These are phyloP conservation scores for Meloidogyne floridensis DNA, from an alignment of 1,140 invertebrate species.

Conservation along the genomic window DNA sequence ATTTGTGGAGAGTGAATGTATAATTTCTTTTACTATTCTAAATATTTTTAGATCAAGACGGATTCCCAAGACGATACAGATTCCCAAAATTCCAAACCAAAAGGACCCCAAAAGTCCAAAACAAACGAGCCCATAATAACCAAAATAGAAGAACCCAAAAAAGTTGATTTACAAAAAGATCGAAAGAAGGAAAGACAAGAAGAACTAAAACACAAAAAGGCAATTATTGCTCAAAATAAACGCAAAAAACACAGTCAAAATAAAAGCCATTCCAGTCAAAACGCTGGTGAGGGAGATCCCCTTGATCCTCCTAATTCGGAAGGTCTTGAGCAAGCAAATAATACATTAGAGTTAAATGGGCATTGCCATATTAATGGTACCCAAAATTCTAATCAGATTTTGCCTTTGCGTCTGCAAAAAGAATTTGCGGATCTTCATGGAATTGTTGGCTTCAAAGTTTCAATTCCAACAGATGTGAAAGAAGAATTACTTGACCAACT, in stretches of 20 bases:
- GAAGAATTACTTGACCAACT: conserved; percentile 59
- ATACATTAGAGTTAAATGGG: background rate
- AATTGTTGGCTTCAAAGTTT: conserved; percentile 44
- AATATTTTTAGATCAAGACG: too few species aligned
- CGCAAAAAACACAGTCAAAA: background rate
- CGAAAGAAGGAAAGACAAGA: background rate
- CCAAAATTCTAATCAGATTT: conserved; percentile 32
- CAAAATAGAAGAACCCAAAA: too few species aligned
- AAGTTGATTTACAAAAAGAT: too few species aligned
- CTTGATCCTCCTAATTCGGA: background rate
- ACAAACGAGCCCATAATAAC: too few species aligned
- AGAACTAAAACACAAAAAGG: background rate
- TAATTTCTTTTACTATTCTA: too few species aligned
- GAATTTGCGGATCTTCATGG: conserved; percentile 59
- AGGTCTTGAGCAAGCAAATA: background rate
- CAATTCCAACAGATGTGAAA: conserved; percentile 54
- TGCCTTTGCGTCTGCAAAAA: conserved; percentile 57
- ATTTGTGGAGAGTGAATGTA: background rate
- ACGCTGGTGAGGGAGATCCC: background rate
- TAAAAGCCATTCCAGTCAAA: background rate
- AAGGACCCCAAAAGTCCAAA: too few species aligned
- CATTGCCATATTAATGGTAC: background rate
- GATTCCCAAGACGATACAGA: too few species aligned
- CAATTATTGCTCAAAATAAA: background rate
- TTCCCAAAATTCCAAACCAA: too few species aligned